Evolutionary conservation across 2,888 invertebrate species (phyloP).

Genomic region (Leptopterna dolabrata): DNA sequence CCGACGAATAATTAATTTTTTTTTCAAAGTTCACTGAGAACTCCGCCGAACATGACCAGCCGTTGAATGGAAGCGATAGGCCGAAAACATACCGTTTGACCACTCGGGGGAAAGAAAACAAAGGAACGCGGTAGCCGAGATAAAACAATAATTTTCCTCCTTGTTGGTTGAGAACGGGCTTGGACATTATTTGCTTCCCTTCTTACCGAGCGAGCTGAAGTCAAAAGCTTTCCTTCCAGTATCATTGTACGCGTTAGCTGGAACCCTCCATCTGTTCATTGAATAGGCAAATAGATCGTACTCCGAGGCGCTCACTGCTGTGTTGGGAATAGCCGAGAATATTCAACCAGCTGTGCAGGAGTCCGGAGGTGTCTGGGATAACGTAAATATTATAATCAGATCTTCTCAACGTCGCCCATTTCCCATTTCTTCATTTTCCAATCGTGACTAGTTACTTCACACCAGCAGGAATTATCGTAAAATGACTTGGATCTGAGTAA

Average conservation of each 20-base stretch:
- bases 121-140: background rate
- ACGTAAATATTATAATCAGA: too few relatives aligned
- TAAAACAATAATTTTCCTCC: constrained; percentile 26
- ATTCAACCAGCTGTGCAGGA: background rate
- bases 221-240: background rate
- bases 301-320: background rate
- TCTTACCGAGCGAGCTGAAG: background rate
- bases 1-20: background rate
- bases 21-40: background rate
- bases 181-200: background rate
- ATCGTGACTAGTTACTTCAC: too few relatives aligned
- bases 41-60: background rate
- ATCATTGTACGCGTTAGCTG: background rate
- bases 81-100: background rate
- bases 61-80: background rate
- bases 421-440: too few relatives aligned
- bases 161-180: constrained; percentile 8
- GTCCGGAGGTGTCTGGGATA: too few relatives aligned
- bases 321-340: background rate
- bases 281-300: background rate
- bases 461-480: too few relatives aligned
- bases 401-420: too few relatives aligned
- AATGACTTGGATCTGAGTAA: too few relatives aligned
- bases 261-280: background rate
- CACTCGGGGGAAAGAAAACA: background rate